These are phyloP conservation scores for Catostomus latipinnis DNA, from an alignment of 2,797 vertebrate species.

Conservation along the genomic window DNA sequence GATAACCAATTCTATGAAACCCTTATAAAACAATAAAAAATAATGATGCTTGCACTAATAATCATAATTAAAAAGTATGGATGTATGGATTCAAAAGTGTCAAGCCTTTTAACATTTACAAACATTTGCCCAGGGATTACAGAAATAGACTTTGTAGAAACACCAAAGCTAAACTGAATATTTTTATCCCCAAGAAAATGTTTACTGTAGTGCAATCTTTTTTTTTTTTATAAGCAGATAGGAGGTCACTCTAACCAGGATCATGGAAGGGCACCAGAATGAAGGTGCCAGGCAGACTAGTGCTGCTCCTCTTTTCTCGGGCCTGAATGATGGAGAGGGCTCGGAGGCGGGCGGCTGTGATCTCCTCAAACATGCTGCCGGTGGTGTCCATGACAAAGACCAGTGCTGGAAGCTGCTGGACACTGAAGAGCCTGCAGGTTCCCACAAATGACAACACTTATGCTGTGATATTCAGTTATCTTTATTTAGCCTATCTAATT, in stretches of 20 bases:
- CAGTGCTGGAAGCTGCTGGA: conserved; percentile 80
- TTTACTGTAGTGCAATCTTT: no score
- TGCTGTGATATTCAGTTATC: background rate
- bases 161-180: no score
- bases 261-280: conserved; percentile 89
- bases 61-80: no score
- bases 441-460: background rate
- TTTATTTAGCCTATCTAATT: background rate
- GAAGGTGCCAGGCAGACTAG: conserved; percentile 72
- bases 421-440: conserved; percentile 81
- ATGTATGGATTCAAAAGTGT: no score
- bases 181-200: no score
- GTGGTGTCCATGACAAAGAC: conserved; percentile 90
- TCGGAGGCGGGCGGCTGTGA: conserved; percentile 82
- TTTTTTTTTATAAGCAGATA: background rate
- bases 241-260: conserved; percentile 73
- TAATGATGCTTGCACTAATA: no score
- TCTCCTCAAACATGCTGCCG: conserved; percentile 91
- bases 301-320: conserved; percentile 41
- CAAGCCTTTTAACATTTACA: no score
- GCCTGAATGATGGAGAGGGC: conserved; percentile 77
- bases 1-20: no score
- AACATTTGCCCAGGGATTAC: no score
- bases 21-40: no score
- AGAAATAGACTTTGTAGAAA: no score